Evolutionary conservation across 2,888 invertebrate species (phyloP).

Genomic region (Mesorhabditis belari): DNA sequence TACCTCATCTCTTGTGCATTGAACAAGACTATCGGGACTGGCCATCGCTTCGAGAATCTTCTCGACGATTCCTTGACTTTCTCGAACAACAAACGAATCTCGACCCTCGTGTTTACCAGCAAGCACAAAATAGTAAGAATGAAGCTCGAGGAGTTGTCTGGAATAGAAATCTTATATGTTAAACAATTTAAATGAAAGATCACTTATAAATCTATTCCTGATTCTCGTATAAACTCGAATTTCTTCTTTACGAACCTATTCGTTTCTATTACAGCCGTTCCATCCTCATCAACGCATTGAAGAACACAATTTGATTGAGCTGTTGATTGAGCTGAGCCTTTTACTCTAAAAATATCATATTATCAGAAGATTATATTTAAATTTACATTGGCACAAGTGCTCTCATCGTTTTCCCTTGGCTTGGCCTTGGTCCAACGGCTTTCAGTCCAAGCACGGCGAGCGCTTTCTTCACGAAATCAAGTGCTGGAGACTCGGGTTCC

Average conservation of each 20-base stretch:
- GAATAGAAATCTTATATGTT: no score
- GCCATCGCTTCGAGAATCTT: background rate
- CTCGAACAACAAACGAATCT: background rate
- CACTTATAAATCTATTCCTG: background rate
- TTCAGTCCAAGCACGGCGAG: background rate
- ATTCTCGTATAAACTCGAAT: no score
- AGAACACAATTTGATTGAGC: background rate
- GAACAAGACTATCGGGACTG: background rate
- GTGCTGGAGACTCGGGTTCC: background rate
- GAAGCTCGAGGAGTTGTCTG: background rate
- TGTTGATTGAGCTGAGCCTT: no score
- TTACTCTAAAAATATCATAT: background rate
- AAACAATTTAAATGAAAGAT: background rate
- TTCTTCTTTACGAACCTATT: no score
- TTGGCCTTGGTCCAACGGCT: background rate
- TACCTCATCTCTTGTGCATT: background rate
- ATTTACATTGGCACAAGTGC: background rate
- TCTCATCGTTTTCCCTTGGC: background rate
- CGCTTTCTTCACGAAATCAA: background rate
- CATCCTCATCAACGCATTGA: background rate
- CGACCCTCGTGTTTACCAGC: background rate
- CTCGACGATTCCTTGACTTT: background rate
- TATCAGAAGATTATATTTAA: background rate
- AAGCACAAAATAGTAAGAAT: background rate
- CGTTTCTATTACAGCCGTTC: background rate